Conservation (phyloP, 2,888 invertebrate genomes). For the Drosophila tanythrix region DNA sequence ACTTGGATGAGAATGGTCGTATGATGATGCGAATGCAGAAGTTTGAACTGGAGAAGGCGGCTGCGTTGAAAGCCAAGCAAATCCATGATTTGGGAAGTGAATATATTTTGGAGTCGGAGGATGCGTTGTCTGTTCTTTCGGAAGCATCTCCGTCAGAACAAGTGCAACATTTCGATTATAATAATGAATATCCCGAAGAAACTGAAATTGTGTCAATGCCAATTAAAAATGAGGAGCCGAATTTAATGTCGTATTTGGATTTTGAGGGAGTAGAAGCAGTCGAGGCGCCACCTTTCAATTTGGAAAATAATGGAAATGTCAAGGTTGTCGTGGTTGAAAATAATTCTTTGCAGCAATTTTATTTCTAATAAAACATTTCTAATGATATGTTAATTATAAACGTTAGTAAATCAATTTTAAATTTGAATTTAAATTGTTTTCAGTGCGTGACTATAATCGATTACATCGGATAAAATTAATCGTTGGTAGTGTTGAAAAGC, state of each 20-base stretch:
- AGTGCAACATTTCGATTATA: conserved; percentile 27
- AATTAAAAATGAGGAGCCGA: conserved; percentile 19
- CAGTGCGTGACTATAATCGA: neutral
- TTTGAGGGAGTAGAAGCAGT: conserved; percentile 3
- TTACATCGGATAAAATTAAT: conserved; percentile 3
- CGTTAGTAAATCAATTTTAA: conserved; percentile 5
- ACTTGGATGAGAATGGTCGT: conserved; percentile 82
- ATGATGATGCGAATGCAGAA: conserved; percentile 84
- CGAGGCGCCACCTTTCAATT: conserved; percentile 14
- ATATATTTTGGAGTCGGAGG: neutral
- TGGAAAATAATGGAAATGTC: conserved; percentile 34
- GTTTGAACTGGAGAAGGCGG: conserved; percentile 82
- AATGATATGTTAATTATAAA: neutral
- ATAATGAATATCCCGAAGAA: conserved; percentile 23
- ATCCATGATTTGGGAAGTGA: conserved; percentile 9
- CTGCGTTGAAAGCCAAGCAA: conserved; percentile 62
- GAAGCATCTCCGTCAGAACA: conserved; percentile 26
- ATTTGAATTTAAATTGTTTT: conserved; percentile 11
- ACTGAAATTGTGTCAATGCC: conserved; percentile 28
- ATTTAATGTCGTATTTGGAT: conserved; percentile 35
- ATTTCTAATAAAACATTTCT: conserved; percentile 28
- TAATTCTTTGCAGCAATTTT: conserved; percentile 53
- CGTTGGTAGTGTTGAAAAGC: conserved; percentile 22
- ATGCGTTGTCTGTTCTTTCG: conserved; percentile 4
- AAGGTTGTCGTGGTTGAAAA: conserved; percentile 69